Evolutionary conservation across 2,797 vertebrate species (phyloP).

Genomic region (Masticophis lateralis): DNA sequence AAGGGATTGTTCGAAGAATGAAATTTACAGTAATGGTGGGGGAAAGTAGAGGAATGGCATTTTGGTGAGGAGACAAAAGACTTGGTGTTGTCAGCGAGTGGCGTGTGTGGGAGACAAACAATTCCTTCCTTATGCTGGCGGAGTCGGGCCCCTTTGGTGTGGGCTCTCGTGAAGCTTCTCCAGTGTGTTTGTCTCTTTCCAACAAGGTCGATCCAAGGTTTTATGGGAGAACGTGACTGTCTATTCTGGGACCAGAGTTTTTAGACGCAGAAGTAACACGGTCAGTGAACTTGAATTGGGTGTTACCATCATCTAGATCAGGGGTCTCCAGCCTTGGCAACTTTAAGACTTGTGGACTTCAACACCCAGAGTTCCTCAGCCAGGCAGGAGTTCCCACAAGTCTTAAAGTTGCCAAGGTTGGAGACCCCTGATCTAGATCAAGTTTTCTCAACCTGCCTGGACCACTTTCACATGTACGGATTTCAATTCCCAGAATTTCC

Average conservation of each 20-base stretch:
- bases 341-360: too few species aligned
- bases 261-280: background rate
- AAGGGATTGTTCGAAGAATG: background rate
- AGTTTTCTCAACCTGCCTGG: background rate
- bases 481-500: background rate
- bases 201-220: constrained; percentile 16
- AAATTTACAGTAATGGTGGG: constrained; percentile 16
- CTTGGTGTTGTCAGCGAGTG: constrained; percentile 17
- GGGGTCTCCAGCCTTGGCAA: too few species aligned
- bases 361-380: too few species aligned
- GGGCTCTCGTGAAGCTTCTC: constrained; percentile 1
- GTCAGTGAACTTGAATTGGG: background rate
- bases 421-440: background rate
- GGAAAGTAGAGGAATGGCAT: background rate
- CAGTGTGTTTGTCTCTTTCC: constrained; percentile 3
- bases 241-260: background rate
- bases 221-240: background rate
- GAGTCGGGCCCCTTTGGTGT: background rate
- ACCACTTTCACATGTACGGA: background rate
- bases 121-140: background rate
- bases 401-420: too few species aligned
- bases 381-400: too few species aligned
- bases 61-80: background rate
- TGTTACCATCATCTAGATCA: background rate
- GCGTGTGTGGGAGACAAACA: background rate